Evolutionary conservation across 2,888 invertebrate genomes (phyloP), one percentile per base, ranked within the genome.

Genomic region (Phragmatobia fuliginosa): DNA sequence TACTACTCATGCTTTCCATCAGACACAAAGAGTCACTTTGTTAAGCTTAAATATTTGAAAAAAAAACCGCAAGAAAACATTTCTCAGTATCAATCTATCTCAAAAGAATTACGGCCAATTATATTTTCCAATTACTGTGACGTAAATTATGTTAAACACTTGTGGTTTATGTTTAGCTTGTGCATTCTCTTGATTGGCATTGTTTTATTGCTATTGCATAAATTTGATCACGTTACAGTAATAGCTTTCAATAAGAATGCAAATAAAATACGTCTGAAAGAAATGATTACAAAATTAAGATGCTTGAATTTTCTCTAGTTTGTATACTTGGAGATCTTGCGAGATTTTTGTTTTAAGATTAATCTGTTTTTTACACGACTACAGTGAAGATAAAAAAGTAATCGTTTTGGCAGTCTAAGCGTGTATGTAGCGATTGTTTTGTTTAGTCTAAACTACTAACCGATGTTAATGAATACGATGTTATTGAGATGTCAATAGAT

Each of bases 51-150:
- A n/a, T n/a, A n/a, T n/a, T n/a, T n/a, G n/a, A n/a, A n/a, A n/a
- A n/a, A n/a, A n/a, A n/a, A n/a, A n/a, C n/a, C 28, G 45, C 63
- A 68, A 63, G 56, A 68, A 32, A 62, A 41, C 14, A 16, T 59
- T 28, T 25, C 25, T 72, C 32, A 58, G 63, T 68, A 45, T 59
- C 21, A n/a, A n/a, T n/a, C n/a, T n/a, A 16, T 32, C 68, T 68
- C 60, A 31, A 69, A 74, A 82, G 76, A 82, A 75, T 79, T 74
- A 77, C 75, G 73, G 82, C 77, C 80, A 83, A 87, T 87, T 84
- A 84, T 73, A 82, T 83, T 82, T 81, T 85, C 75, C 82, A 85
- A 84, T 86, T 78, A 83, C 77, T 81, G 74, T 75, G 79, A 76
- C 74, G 69, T 73, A 75, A 74, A 68, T 72, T 72, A 77, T 78